phyloP scores from a whole-genome alignment of 2,888 invertebrate genomes.

The Orthosia incerta region DNA sequence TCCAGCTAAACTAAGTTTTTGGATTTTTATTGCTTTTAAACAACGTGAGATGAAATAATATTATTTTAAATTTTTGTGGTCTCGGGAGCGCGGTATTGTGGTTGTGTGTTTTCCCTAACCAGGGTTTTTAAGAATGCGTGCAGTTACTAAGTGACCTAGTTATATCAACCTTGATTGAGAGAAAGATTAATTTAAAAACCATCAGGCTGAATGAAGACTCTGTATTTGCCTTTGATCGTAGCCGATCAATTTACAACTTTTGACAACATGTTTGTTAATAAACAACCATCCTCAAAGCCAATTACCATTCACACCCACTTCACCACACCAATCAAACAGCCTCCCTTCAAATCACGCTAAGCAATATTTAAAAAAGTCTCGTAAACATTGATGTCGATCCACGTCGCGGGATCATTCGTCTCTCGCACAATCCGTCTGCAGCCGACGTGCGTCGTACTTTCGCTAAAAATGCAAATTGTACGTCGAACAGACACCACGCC shows the following conservation, averaged over 20 bases:
- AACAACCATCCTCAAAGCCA: constrained; percentile 2
- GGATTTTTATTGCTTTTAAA: constrained; percentile 90
- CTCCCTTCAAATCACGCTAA: constrained; percentile 33
- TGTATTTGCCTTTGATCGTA: not conserved
- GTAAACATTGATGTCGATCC: constrained; percentile 72
- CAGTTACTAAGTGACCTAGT: not conserved
- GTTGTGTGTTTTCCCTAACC: not conserved
- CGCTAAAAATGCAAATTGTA: constrained; percentile 90
- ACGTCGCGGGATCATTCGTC: constrained; percentile 85
- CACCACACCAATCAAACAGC: constrained; percentile 18
- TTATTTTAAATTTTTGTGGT: constrained; percentile 84
- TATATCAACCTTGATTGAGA: not conserved
- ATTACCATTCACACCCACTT: constrained; percentile 12
- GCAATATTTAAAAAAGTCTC: constrained; percentile 64
- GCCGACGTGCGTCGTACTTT: constrained; percentile 87
- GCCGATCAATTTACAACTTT: not conserved
- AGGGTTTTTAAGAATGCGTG: not conserved
- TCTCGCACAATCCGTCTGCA: constrained; percentile 85
- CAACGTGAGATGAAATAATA: constrained; percentile 88
- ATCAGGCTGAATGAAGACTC: no score
- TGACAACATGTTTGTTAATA: no score
- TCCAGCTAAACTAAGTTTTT: constrained; percentile 86
- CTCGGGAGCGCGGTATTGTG: constrained; percentile 41
- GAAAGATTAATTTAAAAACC: not conserved
- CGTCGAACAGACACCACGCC: constrained; percentile 87